Evolutionary conservation across 2,113 vertebrate species (phyloP).

Genomic region (Psittacus erithacus): DNA sequence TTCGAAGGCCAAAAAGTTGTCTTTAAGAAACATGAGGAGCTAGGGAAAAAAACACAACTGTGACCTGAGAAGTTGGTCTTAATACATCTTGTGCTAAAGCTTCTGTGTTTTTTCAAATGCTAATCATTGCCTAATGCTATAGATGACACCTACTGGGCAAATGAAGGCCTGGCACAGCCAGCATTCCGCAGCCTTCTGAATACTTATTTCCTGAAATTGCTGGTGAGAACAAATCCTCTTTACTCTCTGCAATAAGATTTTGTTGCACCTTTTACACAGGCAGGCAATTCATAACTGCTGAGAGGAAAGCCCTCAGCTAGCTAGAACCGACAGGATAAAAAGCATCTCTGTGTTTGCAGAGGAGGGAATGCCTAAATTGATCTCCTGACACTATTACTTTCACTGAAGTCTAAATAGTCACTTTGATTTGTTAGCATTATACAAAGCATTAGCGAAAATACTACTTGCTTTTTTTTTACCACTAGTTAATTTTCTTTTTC

Average conservation of each 20-base stretch:
- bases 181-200: not conserved
- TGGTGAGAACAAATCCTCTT: not conserved
- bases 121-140: not conserved
- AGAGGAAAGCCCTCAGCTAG: not conserved
- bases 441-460: not conserved
- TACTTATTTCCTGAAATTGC: not conserved
- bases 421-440: not conserved
- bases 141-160: constrained; percentile 58
- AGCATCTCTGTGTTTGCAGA: not conserved
- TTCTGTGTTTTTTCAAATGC: not conserved
- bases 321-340: not conserved
- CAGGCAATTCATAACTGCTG: not conserved
- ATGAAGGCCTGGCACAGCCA: not conserved
- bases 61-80: not conserved
- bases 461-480: not conserved
- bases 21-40: not conserved
- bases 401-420: not conserved
- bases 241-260: not conserved
- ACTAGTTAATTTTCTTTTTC: not conserved
- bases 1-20: not conserved
- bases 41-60: not conserved
- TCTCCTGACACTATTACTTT: not conserved
- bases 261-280: not conserved
- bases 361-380: not conserved
- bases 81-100: not conserved